Conservation (phyloP, 1,140 invertebrate species). For the Neodiprion virginianus region DNA sequence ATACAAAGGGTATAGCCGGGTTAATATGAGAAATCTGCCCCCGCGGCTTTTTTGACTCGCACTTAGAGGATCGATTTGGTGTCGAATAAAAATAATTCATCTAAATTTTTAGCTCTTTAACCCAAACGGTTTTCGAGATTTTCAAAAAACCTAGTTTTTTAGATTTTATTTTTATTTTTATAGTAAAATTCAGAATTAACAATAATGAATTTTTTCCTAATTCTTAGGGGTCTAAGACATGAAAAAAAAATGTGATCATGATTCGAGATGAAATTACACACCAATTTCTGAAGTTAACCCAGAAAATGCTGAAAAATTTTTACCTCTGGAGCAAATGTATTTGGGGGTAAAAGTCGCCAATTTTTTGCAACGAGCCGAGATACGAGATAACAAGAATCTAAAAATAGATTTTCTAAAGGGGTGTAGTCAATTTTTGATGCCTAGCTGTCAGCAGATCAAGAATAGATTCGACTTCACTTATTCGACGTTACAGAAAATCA, state of each 20-base stretch:
- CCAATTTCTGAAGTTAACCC: conserved; percentile 20
- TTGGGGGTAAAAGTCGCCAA: conserved; percentile 25
- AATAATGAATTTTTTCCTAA: conserved; percentile 4
- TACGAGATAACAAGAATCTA: conserved; percentile 24
- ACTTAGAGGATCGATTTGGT: no score
- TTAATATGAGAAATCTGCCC: conserved; percentile 19
- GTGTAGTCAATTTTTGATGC: conserved; percentile 21
- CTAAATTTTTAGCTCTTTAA: no score
- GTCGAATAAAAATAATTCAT: no score
- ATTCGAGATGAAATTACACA: conserved; percentile 8
- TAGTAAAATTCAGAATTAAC: conserved; percentile 24
- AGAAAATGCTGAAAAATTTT: conserved; percentile 23
- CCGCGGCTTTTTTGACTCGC: neutral
- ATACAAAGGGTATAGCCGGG: conserved; percentile 23
- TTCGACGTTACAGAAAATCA: conserved; percentile 22
- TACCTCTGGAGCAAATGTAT: conserved; percentile 26
- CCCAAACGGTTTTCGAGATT: conserved; percentile 14
- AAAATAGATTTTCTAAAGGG: conserved; percentile 26
- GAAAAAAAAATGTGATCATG: conserved; percentile 14
- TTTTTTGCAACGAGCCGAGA: conserved; percentile 23
- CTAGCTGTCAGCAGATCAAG: conserved; percentile 23
- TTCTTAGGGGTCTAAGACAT: conserved; percentile 22
- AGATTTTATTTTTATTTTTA: conserved; percentile 21
- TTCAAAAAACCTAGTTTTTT: conserved; percentile 20
- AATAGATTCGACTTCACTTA: conserved; percentile 28